phyloP scores from a whole-genome alignment of 2,113 vertebrate species.

The Sceloporus tristichus region DNA sequence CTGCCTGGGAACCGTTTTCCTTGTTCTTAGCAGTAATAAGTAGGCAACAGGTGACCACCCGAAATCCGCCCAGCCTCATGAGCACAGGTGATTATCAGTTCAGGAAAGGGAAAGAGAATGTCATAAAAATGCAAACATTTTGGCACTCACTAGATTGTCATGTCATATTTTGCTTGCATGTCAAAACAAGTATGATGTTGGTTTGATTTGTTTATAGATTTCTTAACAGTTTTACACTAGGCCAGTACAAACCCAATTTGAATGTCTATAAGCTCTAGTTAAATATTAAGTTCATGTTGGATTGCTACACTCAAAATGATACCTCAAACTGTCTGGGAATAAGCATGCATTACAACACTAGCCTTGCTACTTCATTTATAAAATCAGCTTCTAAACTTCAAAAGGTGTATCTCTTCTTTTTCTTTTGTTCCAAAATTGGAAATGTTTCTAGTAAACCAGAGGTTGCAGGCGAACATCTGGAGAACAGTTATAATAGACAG shows the following conservation, averaged over 20 bases:
- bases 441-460: not conserved
- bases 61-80: conserved; percentile 93
- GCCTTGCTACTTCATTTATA: not conserved
- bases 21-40: conserved; percentile 96
- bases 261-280: not conserved
- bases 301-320: not conserved
- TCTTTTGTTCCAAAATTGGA: not conserved
- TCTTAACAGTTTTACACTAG: not conserved
- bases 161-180: conserved; percentile 38
- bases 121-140: conserved; percentile 38
- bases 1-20: conserved; percentile 91
- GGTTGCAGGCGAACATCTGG: no score
- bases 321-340: not conserved
- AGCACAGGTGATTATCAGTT: conserved; percentile 97
- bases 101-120: conserved; percentile 66
- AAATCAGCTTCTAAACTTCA: not conserved
- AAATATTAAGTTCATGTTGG: conserved; percentile 1
- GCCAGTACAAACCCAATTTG: not conserved
- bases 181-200: not conserved
- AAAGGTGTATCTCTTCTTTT: not conserved
- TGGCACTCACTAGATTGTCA: conserved; percentile 37
- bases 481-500: not conserved
- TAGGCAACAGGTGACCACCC: conserved; percentile 94
- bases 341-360: not conserved
- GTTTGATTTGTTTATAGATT: rapidly evolving